phyloP scores from a whole-genome alignment of 2,888 invertebrate species.

The Pollenia amentaria region DNA sequence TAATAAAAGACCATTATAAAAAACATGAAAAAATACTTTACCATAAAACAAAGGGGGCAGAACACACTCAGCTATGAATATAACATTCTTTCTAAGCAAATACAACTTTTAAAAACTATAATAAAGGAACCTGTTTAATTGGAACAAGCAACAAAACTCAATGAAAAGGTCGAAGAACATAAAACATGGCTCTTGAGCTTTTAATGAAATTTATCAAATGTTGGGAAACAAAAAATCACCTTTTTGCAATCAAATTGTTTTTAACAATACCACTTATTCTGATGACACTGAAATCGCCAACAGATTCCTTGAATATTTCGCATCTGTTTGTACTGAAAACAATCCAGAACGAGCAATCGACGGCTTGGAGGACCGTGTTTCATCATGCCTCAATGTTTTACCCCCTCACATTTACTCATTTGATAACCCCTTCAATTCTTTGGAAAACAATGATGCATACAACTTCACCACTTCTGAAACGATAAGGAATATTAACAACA shows the following conservation, averaged over 20 bases:
- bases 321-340: too few relatives aligned
- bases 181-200: too few relatives aligned
- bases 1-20: not conserved
- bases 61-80: not conserved
- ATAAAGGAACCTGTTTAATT: conserved; percentile 5
- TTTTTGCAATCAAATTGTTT: not conserved
- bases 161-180: not conserved
- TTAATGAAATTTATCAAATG: too few relatives aligned
- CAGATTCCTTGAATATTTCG: too few relatives aligned
- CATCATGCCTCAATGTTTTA: conserved; percentile 3
- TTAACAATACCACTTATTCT: not conserved
- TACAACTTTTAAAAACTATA: conserved; percentile 7
- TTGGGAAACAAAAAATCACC: not conserved
- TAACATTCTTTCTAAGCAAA: not conserved
- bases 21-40: not conserved
- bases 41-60: not conserved
- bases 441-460: conserved; percentile 1
- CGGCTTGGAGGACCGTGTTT: not conserved
- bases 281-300: not conserved
- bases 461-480: conserved; percentile 20
- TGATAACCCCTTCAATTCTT: conserved; percentile 10
- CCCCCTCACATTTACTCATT: conserved; percentile 23
- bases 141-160: not conserved
- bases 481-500: not conserved
- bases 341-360: not conserved